Base-by-base conservation (phyloP, 2,113 vertebrate genomes). In the Daubentonia madagascariensis region DNA sequence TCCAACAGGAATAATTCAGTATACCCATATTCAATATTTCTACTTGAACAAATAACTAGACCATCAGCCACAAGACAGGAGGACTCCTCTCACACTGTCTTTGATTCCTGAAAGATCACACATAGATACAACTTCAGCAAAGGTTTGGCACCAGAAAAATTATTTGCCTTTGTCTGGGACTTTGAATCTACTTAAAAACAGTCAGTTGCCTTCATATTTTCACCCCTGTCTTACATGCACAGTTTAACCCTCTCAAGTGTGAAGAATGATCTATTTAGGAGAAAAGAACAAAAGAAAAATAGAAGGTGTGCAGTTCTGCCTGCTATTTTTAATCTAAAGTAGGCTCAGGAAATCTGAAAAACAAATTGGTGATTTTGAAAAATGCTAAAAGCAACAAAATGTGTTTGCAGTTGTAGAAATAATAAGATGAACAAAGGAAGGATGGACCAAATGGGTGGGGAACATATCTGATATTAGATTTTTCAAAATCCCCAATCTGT, bases 31-130 rank as follows among this genome's bases (percentile, higher is more conserved):
- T 57, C 28, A 76, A 90, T 48, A 67, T 11, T 96, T 97, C 86
- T 92, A 72, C 37, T 85, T 92, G 85, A 98, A 95, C 80, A 0
- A 0, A 20, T 54, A 43, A 92, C 12, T 76, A 89, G 94, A 14
- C 18, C 35, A 94, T 72, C 54, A 28, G 85, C 23, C 50, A 98
- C 13, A 85, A 93, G 70, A 52, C 65, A 97, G 50, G 67, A 94
- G 45, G 1, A 90, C 81, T 96, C 12, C 52, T 72, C 12, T 79
- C 32, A n/a, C 22, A 67, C 10, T 78, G 35, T 88, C 50, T 95
- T 70, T 87, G 52, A 48, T 81, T 61, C 40, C 20, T 68, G 14
- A 61, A 73, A 30, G n/a, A 61, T 48, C 57, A 23, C 23, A 94
- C n/a, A n/a, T 23, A 61, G 3, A 35, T 25, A 16, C 23, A 80